phyloP scores from a whole-genome alignment of 2,113 vertebrate species.

The Seriola rivoliana region DNA sequence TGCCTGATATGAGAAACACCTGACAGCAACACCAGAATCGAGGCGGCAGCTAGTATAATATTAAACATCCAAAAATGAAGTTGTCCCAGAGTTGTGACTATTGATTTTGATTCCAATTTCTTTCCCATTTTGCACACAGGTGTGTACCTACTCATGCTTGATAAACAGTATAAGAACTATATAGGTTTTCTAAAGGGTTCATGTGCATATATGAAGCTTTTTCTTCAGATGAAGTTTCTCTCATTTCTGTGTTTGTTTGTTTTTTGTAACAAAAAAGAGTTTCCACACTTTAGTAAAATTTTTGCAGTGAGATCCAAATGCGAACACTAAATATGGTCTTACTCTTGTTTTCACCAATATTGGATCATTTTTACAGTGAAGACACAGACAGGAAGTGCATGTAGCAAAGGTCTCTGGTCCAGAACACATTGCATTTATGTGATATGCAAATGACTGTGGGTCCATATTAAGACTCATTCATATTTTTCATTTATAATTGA shows the following conservation, averaged over 20 bases:
- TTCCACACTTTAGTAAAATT: no score
- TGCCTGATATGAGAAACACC: background rate
- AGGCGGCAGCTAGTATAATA: background rate
- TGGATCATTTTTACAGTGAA: no score
- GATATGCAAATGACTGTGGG: background rate
- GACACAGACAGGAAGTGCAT: no score
- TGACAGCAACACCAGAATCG: background rate
- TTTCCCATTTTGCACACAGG: background rate
- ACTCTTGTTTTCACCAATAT: no score
- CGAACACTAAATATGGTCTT: no score
- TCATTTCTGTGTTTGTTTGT: no score
- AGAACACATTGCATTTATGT: no score
- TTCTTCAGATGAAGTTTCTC: no score
- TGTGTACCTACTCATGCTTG: background rate
- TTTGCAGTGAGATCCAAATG: no score
- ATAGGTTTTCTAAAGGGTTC: background rate
- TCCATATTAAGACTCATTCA: background rate
- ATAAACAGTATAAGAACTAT: background rate
- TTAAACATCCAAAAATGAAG: background rate
- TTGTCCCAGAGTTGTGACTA: background rate
- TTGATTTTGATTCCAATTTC: background rate
- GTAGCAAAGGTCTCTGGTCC: no score
- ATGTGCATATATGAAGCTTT: no score
- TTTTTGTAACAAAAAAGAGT: no score
- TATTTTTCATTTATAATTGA: background rate